A percentile compares a stretch with the other conserved stretches of the same genome.
phyloP scores from a whole-genome alignment of 2,113 vertebrate species.

The Campylomormyrus tamandua region DNA sequence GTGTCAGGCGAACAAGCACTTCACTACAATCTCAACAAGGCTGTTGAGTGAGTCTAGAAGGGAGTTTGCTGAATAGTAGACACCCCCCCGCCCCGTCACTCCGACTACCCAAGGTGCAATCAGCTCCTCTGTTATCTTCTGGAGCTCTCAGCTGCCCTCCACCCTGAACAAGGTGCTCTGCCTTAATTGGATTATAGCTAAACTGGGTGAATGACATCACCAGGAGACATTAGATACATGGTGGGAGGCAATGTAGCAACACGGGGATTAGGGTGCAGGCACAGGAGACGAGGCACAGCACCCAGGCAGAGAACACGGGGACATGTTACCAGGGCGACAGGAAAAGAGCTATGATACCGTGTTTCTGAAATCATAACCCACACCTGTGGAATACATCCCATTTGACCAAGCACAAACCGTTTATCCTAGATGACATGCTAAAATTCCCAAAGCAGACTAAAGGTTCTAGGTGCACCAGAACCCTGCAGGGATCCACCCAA shows the following conservation, averaged over 20 bases:
- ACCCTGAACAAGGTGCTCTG: slow-evolving; percentile 23
- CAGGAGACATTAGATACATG: slow-evolving; percentile 1
- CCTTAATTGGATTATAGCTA: slow-evolving; percentile 27
- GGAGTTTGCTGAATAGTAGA: background rate
- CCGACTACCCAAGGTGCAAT: background rate
- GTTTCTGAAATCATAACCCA: background rate
- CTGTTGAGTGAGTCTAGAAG: background rate
- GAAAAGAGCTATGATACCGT: background rate
- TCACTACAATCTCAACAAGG: background rate
- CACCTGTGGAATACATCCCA: background rate
- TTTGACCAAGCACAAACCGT: background rate
- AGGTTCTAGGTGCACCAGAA: background rate
- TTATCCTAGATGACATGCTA: background rate
- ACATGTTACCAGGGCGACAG: background rate
- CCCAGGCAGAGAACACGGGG: background rate
- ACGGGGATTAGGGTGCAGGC: background rate
- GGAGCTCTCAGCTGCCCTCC: background rate
- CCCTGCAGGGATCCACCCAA: background rate
- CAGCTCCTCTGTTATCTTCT: slow-evolving; percentile 15
- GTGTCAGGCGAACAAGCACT: background rate
- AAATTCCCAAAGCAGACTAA: background rate
- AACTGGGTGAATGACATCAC: slow-evolving; percentile 21
- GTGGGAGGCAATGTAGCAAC: background rate
- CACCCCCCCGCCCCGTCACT: background rate
- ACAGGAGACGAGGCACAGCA: background rate